Evolutionary conservation across 2,113 vertebrate genomes (phyloP).

Genomic region (Cochlearius cochlearius): DNA sequence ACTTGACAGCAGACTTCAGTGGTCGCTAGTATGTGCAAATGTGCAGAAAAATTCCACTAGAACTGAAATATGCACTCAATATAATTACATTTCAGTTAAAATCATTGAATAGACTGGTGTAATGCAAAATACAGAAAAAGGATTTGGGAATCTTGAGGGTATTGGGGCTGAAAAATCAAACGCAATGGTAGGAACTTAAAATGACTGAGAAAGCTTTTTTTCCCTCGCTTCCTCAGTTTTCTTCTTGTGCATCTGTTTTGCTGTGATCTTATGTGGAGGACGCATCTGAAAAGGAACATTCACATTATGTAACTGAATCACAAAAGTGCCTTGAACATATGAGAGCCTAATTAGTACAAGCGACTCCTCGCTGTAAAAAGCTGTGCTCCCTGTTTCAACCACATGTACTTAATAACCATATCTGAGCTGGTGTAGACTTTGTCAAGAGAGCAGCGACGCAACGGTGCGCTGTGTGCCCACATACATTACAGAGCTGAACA

Average conservation of each 20-base stretch:
- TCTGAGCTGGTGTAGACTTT: background rate
- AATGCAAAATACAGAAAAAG: background rate
- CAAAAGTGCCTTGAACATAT: background rate
- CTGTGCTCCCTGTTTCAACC: background rate
- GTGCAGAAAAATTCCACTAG: background rate
- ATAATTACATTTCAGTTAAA: background rate
- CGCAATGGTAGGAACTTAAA: background rate
- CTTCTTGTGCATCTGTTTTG: background rate
- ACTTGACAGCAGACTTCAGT: background rate
- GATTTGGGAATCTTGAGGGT: background rate
- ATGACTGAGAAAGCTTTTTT: accelerated
- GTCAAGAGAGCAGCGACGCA: background rate
- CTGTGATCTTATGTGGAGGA: background rate
- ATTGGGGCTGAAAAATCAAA: background rate
- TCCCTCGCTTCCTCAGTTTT: background rate
- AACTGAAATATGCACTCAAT: background rate
- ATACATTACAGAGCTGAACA: background rate
- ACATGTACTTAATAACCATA: background rate
- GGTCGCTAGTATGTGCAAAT: background rate
- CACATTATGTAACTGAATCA: background rate
- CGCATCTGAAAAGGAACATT: background rate
- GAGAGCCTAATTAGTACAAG: background rate
- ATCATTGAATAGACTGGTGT: background rate
- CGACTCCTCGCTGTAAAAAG: background rate
- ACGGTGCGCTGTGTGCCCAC: background rate